Evolutionary conservation across 1,140 invertebrate species (phyloP), one percentile per base, ranked within the genome.

Genomic region (Sitophilus oryzae): DNA sequence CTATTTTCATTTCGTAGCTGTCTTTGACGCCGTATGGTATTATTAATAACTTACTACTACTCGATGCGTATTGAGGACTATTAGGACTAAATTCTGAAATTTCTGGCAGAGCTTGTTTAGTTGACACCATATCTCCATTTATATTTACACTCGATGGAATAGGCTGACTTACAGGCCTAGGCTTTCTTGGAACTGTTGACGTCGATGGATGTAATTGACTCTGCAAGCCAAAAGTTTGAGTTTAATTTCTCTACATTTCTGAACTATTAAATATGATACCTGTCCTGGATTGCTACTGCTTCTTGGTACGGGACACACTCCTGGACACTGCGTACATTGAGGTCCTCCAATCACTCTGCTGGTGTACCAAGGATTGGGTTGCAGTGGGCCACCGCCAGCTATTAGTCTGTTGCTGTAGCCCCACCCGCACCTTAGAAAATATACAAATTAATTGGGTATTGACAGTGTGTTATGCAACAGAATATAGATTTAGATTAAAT

Each of bases 41-140:
- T n/a, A n/a, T n/a, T n/a, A n/a, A n/a, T 44, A 41, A 76, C 77
- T 76, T 61, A 83, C 82, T 77, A 63, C 78, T 80, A 59, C 80
- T 83, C 21, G 82, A 83, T 41, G 81, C 79, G 66, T 81, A 82
- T 60, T 81, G 77, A 10, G 60, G 67, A 36, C 62, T 65, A 45
- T 73, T 71, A 35, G 74, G 71, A 19, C 69, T 73, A 60, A 76
- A 76, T 69, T 79, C 77, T 4, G 75, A 77, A 54, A 79, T 79
- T 62, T 76, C 73, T 22, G 76, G 75, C 38, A 78, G 62, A 19
- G 63, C 61, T 36, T 63, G 55, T 43, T 68, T 71, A n/a, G n/a
- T n/a, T 6, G 65, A 49, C 34, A 61, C 58, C 52, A 58, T 58
- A 46, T 69, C 64, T 2, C 60, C 66, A 52, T 66, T 65, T 18